Conservation (phyloP, 1,140 invertebrate genomes). For the Metaphire vulgaris region DNA sequence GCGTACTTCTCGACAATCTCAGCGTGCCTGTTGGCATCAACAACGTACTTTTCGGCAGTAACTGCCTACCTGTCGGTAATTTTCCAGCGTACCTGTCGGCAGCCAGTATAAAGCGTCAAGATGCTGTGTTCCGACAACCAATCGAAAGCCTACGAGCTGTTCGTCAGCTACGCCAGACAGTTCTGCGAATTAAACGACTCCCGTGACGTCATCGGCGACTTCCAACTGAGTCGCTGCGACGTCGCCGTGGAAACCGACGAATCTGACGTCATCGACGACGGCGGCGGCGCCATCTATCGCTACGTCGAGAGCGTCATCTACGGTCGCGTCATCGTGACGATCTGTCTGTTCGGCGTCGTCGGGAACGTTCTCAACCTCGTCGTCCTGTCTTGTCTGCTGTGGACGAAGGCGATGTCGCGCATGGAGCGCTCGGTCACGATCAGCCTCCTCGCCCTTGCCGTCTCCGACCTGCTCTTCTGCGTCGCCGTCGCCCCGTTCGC, state of each 20-base stretch:
- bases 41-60: too few species aligned
- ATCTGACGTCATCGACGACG: neutral
- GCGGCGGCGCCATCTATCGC: neutral
- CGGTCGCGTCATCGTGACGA: conserved; percentile 39
- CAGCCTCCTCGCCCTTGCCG: conserved; percentile 45
- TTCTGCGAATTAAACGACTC: neutral
- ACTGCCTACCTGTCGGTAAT: too few species aligned
- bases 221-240: neutral
- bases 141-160: neutral
- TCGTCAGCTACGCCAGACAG: neutral
- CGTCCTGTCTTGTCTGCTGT: conserved; percentile 44
- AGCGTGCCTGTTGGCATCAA: too few species aligned
- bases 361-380: conserved; percentile 45
- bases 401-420: conserved; percentile 36
- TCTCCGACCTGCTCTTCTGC: conserved; percentile 48
- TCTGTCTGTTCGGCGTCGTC: conserved; percentile 42
- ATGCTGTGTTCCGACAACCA: neutral
- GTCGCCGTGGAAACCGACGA: neutral
- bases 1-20: too few species aligned
- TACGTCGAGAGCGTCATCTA: conserved; percentile 32
- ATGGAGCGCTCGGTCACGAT: conserved; percentile 49
- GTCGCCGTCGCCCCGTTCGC: conserved; percentile 29
- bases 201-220: neutral
- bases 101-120: neutral
- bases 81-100: too few species aligned